These are phyloP conservation scores for Melangyna quadrimaculata DNA, from an alignment of 2,888 invertebrate genomes.

Conservation along the genomic window DNA sequence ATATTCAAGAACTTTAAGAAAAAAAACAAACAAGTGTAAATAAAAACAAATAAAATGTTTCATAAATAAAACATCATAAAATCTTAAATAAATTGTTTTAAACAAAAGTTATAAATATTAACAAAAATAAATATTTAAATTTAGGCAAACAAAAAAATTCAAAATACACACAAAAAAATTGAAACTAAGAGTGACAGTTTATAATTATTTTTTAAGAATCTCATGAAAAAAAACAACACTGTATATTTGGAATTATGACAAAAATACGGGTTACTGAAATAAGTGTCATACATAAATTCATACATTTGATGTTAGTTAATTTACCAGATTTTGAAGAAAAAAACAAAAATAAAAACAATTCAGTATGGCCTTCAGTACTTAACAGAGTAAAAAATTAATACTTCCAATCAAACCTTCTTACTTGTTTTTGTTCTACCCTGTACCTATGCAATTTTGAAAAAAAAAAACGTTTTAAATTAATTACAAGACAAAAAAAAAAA, in stretches of 20 bases:
- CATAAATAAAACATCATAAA: constrained; percentile 21
- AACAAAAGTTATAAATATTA: constrained; percentile 9
- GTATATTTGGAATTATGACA: neutral
- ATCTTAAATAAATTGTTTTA: constrained; percentile 24
- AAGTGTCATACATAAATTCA: neutral
- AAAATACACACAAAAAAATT: neutral
- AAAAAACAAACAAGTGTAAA: constrained; percentile 15
- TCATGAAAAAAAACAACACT: neutral
- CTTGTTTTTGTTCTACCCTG: constrained; percentile 1
- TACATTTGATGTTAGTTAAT: neutral
- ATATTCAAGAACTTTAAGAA: neutral
- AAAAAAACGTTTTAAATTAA: neutral
- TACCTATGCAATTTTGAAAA: constrained; percentile 22
- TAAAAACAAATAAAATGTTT: constrained; percentile 37
- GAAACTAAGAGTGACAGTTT: constrained; percentile 18
- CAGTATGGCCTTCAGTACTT: constrained; percentile 15
- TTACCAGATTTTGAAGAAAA: neutral
- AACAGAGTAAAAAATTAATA: neutral
- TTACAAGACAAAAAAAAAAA: neutral
- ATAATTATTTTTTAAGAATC: neutral
- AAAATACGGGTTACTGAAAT: neutral
- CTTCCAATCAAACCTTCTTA: neutral
- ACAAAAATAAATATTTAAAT: constrained; percentile 16
- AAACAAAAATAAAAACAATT: neutral
- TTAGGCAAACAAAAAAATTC: constrained; percentile 6